Evolutionary conservation across 2,888 invertebrate genomes (phyloP), one percentile per base, ranked within the genome.

Genomic region (Cheilosia variabilis): DNA sequence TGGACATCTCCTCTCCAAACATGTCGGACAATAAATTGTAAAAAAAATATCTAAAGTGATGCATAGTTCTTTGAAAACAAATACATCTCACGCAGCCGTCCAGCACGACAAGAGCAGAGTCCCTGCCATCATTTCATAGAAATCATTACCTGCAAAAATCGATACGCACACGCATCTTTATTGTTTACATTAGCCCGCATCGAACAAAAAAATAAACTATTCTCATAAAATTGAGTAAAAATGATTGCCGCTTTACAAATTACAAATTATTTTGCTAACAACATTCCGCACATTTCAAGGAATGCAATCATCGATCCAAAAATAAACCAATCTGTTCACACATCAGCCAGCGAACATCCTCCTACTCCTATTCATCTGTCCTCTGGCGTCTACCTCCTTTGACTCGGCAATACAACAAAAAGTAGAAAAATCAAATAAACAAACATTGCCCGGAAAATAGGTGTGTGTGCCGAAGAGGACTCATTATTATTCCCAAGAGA

Each of bases 251-350:
- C 17, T 65, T 65, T 10, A 65, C 22, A 37, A 37, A 19, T 37
- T 37, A 52, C 50, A 34, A 66, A 41, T 19, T 55, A 19, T 57
- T 55, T 45, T 24, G 10, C 45, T 19, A 17, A 17, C 57, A 57
- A 22, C 45, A 65, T 66, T 58, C 75, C 9, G 7, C 58, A 55
- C 50, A 73, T 22, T 52, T 37, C n/a, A n/a, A 17, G 2, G 15
- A 62, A 22, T 17, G 22, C 31, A 31, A 57, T 43, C 17, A 55
- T 10, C 1, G n/a, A 10, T 63, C 75, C 66, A 60, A 41, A 76
- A 76, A 76, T 76, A 76, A 58, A 66, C 41, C 66, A 66, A 76
- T 52, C 58, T 58, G 66, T 66, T 66, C 75, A 55, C 65, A 52
- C 58, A 34, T 47, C 22, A 63, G 37, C 63, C 41, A 50, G 19